These are phyloP conservation scores for Epinephelus cyanopodus DNA, from an alignment of 2,113 vertebrate genomes.

Conservation along the genomic window DNA sequence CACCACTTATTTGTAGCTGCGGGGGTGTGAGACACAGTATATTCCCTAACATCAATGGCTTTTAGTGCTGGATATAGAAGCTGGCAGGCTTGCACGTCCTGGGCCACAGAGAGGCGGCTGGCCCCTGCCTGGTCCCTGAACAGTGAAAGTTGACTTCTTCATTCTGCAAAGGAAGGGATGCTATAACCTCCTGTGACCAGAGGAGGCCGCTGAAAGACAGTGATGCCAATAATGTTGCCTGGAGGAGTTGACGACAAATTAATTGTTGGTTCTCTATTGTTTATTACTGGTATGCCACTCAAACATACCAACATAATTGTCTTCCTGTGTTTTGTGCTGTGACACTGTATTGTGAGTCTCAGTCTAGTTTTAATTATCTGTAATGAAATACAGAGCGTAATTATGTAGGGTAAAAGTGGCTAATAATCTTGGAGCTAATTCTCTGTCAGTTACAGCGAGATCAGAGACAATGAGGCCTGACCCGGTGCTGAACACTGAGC, in stretches of 20 bases:
- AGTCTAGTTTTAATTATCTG: not conserved
- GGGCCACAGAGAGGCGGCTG: slow-evolving; percentile 56
- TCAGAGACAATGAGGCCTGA: slow-evolving; percentile 50
- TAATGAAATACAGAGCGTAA: slow-evolving; percentile 3
- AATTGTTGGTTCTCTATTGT: slow-evolving; percentile 34
- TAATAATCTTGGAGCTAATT: slow-evolving; percentile 11
- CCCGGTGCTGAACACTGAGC: slow-evolving; percentile 40
- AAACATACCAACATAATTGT: not conserved
- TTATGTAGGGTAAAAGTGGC: not conserved
- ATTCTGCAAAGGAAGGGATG: slow-evolving; percentile 43
- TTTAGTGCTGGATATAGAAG: slow-evolving; percentile 83
- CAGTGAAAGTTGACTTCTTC: slow-evolving; percentile 61
- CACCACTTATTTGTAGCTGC: slow-evolving; percentile 82
- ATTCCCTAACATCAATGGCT: slow-evolving; percentile 83
- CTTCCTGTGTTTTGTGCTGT: not conserved
- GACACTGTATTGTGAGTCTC: not conserved
- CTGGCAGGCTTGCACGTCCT: slow-evolving; percentile 67
- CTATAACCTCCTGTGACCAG: slow-evolving; percentile 64
- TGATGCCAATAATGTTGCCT: slow-evolving; percentile 4
- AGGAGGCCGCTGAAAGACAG: slow-evolving; percentile 76
- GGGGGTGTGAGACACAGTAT: slow-evolving; percentile 85
- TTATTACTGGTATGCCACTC: slow-evolving; percentile 7
- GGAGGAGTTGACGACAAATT: not conserved
- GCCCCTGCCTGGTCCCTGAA: slow-evolving; percentile 44
- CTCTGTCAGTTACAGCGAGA: slow-evolving; percentile 40